Evolutionary conservation across 1,140 invertebrate genomes (phyloP).

Genomic region (Macrosteles quadrilineatus): DNA sequence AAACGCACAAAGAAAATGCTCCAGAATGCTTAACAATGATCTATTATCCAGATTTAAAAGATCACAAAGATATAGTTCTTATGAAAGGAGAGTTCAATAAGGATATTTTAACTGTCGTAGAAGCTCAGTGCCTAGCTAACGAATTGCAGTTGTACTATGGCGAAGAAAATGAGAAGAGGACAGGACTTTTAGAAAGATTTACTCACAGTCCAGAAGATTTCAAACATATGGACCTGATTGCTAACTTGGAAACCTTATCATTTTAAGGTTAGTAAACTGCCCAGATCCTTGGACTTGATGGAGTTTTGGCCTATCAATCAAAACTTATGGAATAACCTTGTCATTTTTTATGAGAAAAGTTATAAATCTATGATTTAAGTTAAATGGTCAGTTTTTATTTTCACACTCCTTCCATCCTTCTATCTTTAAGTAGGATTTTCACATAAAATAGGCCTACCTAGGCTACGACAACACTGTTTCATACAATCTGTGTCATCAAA

Average conservation of each 20-base stretch:
- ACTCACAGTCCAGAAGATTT: constrained; percentile 72
- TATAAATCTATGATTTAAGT: no score
- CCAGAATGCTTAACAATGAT: constrained; percentile 84
- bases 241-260: constrained; percentile 67
- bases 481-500: no score
- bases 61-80: constrained; percentile 76
- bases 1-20: constrained; percentile 88
- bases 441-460: no score
- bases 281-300: no score
- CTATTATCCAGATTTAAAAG: constrained; percentile 78
- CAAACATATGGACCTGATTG: constrained; percentile 80
- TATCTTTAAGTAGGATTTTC: no score
- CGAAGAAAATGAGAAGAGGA: constrained; percentile 62
- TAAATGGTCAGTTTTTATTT: no score
- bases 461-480: no score
- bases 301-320: no score
- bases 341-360: no score
- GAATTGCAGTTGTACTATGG: constrained; percentile 85
- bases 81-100: constrained; percentile 89
- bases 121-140: constrained; percentile 84
- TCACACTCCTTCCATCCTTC: no score
- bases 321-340: no score
- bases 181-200: constrained; percentile 69
- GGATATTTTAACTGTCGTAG: constrained; percentile 71
- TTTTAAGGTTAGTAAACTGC: constrained; percentile 16